These are phyloP conservation scores for Tragelaphus imberbis DNA, from an alignment of 2,113 vertebrate species.

Conservation along the genomic window DNA sequence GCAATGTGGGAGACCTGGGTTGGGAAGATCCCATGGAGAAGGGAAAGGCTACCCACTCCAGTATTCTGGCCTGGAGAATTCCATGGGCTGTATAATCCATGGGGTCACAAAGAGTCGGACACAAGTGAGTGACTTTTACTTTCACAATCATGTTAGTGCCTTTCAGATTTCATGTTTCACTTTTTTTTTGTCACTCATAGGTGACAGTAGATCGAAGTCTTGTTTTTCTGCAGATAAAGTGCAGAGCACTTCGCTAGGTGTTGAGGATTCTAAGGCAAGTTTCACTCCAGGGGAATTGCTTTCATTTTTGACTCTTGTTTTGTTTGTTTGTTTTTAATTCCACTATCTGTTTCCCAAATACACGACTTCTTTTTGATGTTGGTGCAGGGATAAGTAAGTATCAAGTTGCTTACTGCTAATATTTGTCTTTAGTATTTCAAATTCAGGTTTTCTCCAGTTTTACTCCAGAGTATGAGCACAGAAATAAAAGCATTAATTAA, in stretches of 20 bases:
- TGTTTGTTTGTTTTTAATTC: not conserved
- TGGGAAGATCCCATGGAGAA: not conserved
- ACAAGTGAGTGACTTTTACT: not conserved
- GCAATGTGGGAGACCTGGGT: not conserved
- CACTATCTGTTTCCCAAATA: not conserved
- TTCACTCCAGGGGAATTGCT: not conserved
- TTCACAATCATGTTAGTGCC: not conserved
- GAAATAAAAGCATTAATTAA: constrained; percentile 53
- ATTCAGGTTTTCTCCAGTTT: constrained; percentile 30
- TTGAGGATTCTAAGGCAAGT: not conserved
- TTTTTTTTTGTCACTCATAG: not conserved
- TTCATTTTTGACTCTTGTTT: not conserved
- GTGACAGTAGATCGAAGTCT: not conserved
- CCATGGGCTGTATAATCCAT: not conserved
- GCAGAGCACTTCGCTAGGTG: not conserved
- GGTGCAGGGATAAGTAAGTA: not conserved
- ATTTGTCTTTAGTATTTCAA: constrained; percentile 7
- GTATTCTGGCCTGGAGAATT: not conserved
- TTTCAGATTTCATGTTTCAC: not conserved
- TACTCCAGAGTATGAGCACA: not conserved
- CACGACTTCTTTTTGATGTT: not conserved
- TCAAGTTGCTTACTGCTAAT: not conserved
- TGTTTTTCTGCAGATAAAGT: not conserved
- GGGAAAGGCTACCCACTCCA: not conserved
- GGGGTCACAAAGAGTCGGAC: not conserved